A percentile compares a stretch with the other conserved stretches of the same genome.
Evolutionary conservation across 2,113 vertebrate species (phyloP).

Genomic region (Oreochromis spilurus): DNA sequence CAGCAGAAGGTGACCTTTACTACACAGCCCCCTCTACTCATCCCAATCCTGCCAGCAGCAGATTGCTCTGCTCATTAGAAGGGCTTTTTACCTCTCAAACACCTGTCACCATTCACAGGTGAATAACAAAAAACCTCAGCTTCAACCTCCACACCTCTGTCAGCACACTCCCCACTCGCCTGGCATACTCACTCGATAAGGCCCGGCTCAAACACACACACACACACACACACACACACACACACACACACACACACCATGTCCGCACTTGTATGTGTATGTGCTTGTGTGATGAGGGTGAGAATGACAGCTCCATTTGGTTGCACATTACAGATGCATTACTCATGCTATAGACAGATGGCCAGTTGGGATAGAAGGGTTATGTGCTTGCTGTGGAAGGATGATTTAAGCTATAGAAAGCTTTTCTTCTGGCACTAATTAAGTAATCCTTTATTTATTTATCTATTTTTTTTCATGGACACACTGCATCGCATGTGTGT

Average conservation of each 20-base stretch:
- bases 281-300: not conserved
- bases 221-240: not conserved
- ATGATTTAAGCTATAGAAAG: not conserved
- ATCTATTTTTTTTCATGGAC: not conserved
- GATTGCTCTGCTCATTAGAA: conserved; percentile 42
- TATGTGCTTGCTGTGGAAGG: not conserved
- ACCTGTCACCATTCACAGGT: conserved; percentile 40
- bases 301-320: conserved; percentile 43
- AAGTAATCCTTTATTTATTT: not conserved
- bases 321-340: conserved; percentile 29
- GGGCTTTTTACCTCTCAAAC: conserved; percentile 18
- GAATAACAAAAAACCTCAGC: conserved; percentile 3
- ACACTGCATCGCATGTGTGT: not conserved
- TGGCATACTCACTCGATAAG: not conserved
- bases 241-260: not conserved
- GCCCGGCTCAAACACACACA: not conserved
- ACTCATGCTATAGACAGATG: conserved; percentile 35
- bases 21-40: not conserved
- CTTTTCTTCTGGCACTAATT: conserved; percentile 7
- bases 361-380: not conserved
- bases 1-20: conserved; percentile 59
- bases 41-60: not conserved
- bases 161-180: not conserved
- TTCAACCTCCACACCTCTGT: conserved; percentile 3
- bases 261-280: not conserved